Conservation (phyloP, 2,888 invertebrate genomes). For the Ametastegia equiseti region DNA sequence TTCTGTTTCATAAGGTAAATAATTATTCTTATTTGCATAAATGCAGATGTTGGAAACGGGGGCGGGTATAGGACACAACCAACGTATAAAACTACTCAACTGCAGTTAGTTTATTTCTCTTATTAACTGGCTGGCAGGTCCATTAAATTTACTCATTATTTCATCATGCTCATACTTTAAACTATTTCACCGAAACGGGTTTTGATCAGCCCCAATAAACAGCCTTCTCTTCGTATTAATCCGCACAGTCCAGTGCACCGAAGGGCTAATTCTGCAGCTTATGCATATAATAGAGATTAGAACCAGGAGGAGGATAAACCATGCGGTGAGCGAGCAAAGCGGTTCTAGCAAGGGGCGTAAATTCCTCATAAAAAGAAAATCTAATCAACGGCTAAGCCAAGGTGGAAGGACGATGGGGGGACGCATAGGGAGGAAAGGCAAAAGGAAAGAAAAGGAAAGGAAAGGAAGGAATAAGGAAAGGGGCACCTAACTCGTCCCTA, state of each 20-base stretch:
- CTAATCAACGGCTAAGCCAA: slow-evolving; percentile 46
- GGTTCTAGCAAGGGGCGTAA: slow-evolving; percentile 24
- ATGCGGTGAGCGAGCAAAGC: background rate
- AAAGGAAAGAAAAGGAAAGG: background rate
- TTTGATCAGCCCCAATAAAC: background rate
- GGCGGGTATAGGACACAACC: background rate
- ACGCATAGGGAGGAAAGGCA: background rate
- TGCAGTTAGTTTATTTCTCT: background rate
- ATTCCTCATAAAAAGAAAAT: slow-evolving; percentile 48
- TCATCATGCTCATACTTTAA: background rate
- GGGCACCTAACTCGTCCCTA: slow-evolving; percentile 35
- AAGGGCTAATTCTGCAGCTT: slow-evolving; percentile 26
- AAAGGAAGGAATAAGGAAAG: background rate
- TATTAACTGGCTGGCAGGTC: background rate
- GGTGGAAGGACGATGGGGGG: background rate
- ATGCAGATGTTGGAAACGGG: slow-evolving; percentile 31
- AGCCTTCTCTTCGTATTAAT: background rate
- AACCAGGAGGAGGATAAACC: slow-evolving; percentile 13
- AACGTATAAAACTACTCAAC: background rate
- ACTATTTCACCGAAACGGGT: background rate
- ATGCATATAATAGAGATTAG: slow-evolving; percentile 34
- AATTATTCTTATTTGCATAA: slow-evolving; percentile 51
- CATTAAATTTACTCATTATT: background rate
- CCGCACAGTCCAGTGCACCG: background rate
- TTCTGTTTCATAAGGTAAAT: slow-evolving; percentile 62